Evolutionary conservation across 2,113 vertebrate genomes (phyloP), one percentile per base, ranked within the genome.

Genomic region (Glaucidium brasilianum): DNA sequence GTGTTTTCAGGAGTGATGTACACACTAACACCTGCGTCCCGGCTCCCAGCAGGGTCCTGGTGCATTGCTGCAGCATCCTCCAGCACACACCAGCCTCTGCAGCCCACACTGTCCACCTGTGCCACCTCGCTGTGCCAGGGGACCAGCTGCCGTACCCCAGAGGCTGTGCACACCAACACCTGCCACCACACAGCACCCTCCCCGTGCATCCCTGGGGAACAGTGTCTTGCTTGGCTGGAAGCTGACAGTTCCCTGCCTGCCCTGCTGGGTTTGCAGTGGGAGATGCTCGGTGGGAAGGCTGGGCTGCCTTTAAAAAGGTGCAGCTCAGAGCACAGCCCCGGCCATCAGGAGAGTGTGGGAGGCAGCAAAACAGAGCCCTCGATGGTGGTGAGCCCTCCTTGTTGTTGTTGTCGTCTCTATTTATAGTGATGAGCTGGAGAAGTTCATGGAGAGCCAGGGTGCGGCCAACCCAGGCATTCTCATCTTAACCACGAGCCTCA

Each of bases 371-470:
- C 53, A 35, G 16, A 73, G 62, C 56, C 53, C 49, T 72, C 20
- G 3, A 58, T 6, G 0, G 68, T 71, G 53, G 49, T 4, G 5
- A 94, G 32, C 62, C 32, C 58, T 85, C 29, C 20, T 81, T 32
- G 8, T 90, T 79, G 3, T 81, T 93, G 19, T 87, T 85, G 52
- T 77, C 69, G 35, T 34, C 66, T 97, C 35, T 98, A 89, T 96
- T 97, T 79, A 53, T 97, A 99, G 99, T 50, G 99, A 99, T 83
- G 99, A 99, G 67, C 97, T 99, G 86, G 99, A 99, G 85, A 99
- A 99, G 96, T 99, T 99, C 97, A 99, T 99, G 99, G 99, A 99
- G 97, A 98, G 98, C 92, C 99, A 99, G 97, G 99, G 99, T 67
- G 99, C 99, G 4, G 98, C 98, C 82, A 97, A 96, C 73, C 98